A percentile compares a stretch with the other conserved stretches of the same genome.
Evolutionary conservation across 2,797 vertebrate genomes (phyloP).

Genomic region (Labroides dimidiatus): DNA sequence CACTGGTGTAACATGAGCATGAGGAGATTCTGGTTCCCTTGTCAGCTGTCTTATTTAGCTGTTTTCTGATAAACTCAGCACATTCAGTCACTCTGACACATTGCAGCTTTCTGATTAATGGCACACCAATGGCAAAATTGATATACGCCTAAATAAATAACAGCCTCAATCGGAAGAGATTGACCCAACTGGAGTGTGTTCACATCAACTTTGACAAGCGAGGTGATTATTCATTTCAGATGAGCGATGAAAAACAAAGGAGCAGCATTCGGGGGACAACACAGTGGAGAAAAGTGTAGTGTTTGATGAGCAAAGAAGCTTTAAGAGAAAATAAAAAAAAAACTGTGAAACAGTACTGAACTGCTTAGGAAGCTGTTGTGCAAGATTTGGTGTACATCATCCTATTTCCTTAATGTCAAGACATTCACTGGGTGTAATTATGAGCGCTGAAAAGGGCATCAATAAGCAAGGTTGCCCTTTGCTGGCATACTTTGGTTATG

Average conservation of each 20-base stretch:
- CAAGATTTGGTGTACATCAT: constrained; percentile 20
- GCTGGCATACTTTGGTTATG: constrained; percentile 58
- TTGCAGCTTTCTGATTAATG: constrained; percentile 52
- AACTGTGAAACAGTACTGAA: not conserved
- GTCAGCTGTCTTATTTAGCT: not conserved
- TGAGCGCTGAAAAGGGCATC: constrained; percentile 60
- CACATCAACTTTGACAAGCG: constrained; percentile 6
- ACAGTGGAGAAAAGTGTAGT: too few relatives aligned
- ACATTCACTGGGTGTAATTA: constrained; percentile 57
- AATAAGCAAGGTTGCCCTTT: constrained; percentile 66
- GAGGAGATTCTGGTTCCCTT: not conserved
- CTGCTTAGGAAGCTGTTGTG: constrained; percentile 11
- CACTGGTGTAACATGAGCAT: not conserved
- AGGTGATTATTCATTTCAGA: constrained; percentile 34
- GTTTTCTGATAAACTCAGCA: constrained; percentile 26
- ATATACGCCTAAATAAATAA: constrained; percentile 49
- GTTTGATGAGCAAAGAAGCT: not conserved
- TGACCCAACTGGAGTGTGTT: constrained; percentile 27
- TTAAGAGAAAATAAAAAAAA: not conserved
- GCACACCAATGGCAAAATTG: constrained; percentile 36
- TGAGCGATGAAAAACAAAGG: constrained; percentile 22
- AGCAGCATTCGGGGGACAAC: not conserved
- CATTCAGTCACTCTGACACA: constrained; percentile 15
- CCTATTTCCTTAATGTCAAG: constrained; percentile 54
- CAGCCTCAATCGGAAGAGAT: constrained; percentile 34